phyloP scores from a whole-genome alignment of 1,140 invertebrate species.

The Drosophila takahashii region DNA sequence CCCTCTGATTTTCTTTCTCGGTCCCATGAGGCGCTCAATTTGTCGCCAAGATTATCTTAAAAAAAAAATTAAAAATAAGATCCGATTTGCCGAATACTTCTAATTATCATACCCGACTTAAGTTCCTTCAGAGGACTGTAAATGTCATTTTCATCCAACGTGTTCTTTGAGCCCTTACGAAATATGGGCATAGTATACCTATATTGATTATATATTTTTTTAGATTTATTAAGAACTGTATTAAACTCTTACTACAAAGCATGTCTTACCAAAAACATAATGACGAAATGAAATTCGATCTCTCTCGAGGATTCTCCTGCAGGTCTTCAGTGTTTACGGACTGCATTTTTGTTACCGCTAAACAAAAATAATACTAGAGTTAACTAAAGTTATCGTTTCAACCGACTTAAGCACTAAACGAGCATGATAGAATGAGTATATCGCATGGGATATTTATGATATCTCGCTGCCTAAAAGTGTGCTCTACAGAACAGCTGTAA shows the following conservation, averaged over 20 bases:
- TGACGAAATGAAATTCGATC: slow-evolving; percentile 70
- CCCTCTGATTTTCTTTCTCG: slow-evolving; percentile 56
- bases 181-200: slow-evolving; percentile 86
- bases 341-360: slow-evolving; percentile 52
- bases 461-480: no score
- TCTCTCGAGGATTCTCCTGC: slow-evolving; percentile 80
- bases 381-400: no score
- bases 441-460: no score
- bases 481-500: no score
- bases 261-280: slow-evolving; percentile 76
- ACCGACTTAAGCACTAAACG: no score
- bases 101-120: slow-evolving; percentile 81
- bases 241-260: no score
- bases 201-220: not conserved
- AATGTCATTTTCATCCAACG: slow-evolving; percentile 86
- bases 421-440: no score
- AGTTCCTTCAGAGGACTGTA: slow-evolving; percentile 87
- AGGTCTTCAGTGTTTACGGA: slow-evolving; percentile 79
- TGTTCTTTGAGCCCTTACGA: slow-evolving; percentile 85
- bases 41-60: slow-evolving; percentile 71
- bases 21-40: slow-evolving; percentile 68
- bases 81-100: no score
- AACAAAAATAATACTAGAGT: no score
- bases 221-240: not conserved
- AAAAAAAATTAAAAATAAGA: slow-evolving; percentile 12